Base-by-base conservation (phyloP, 2,113 vertebrate species). In the Apodemus sylvaticus region DNA sequence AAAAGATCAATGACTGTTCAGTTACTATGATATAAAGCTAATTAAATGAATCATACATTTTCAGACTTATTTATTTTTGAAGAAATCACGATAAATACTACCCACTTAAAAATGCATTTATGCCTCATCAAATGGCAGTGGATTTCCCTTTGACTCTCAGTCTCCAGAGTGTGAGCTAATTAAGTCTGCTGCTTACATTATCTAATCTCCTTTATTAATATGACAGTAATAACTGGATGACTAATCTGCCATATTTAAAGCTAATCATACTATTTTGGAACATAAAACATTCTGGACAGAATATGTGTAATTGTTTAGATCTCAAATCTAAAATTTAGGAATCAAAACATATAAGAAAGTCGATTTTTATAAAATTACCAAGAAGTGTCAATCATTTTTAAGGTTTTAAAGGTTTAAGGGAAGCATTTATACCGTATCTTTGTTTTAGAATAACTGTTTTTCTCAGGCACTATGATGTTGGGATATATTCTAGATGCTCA, bases 251-350 rank as follows among this genome's bases (percentile, higher is more conserved):
- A 0, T 0, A 0, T 31, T 94, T 66, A 88, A 85, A 53, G 6
- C 17, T 0, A n/a, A 1, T 11, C 66, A 64, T 51, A 77, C 0
- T 86, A 1, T n/a, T 87, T 55, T 20, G 51, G 3, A 7, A 62
- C 7, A 66, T 7, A 91, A 2, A 88, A 14, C 0, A 73, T 31
- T 77, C 95, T 93, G 5, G 39, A 77, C 70, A 51, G n/a, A 90
- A 76, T 20, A 58, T 73, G 4, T 39, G 3, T 66, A 58, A 79
- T 48, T 85, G 7, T 78, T 34, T 71, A 62, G 34, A 79, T 68
- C 86, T 96, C 5, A 93, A 82, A 88, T 6, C 48, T 79, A 55
- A 76, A 17, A 79, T 93, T 64, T 93, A 39, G 48, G 70, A 87
- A 90, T 64, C 7, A 11, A 78, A 86, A 89, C 17, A 36, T 91